Base-by-base conservation (phyloP, 2,888 invertebrate genomes). In the Argynnis bischoffii region DNA sequence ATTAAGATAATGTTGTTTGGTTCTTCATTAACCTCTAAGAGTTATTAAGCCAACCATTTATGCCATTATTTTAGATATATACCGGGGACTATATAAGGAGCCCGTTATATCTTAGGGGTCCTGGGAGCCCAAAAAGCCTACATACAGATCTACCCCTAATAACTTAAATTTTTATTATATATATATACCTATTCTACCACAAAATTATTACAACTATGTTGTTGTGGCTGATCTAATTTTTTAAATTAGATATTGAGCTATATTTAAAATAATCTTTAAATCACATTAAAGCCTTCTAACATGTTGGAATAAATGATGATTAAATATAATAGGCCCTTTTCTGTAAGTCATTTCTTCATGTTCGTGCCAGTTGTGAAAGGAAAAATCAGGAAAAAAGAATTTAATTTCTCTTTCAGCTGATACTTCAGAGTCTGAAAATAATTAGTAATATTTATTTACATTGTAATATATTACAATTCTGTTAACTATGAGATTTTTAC, bases 351-450 rank as follows among this genome's bases (percentile, higher is more conserved):
- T 79, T 78, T 94, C 95, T 69, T 95, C 94, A 55, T 92, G 86
- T 63, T 87, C 78, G 71, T 94, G 93, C 97, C 97, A 97, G 14
- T 93, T 81, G 71, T 94, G 90, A 35, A 94, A 86, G 69, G 95
- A 89, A 83, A 98, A 98, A 21, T 97, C 95, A 0, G 98, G 97
- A 83, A 98, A 98, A 81, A 98, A 95, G 82, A 98, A 95, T 53
- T 91, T 87, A 55, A 98, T 97, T 90, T 98, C 98, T 68, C 94
- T 93, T 73, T 88, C 86, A 0, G 96, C 97, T 6, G 97, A 96
- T 79, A 94, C 93, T 55, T 89, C 84, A 0, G 97, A 96, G 94
- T 97, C 97, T 96, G 89, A 72, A 93, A 94, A 61, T 61, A 11
- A 48, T 50, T 14, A 35, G 48, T 0, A 11, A 41, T 41, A 3